Conservation (phyloP, 1,140 invertebrate species). For the Drosophila saltans region DNA sequence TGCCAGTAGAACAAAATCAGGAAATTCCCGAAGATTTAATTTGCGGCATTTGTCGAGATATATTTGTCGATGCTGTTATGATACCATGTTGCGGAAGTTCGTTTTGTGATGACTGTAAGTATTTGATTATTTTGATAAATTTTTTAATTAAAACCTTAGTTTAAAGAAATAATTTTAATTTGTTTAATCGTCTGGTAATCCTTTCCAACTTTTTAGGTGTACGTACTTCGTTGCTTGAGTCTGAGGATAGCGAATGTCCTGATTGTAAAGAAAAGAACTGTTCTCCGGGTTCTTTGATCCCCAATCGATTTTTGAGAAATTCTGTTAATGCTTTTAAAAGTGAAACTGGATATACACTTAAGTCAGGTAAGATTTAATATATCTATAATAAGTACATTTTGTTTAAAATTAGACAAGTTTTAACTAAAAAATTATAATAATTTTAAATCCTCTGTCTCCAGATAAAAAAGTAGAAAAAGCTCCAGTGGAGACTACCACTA, state of each 20-base stretch:
- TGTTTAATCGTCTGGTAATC: constrained; percentile 26
- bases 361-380: constrained; percentile 45
- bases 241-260: constrained; percentile 97
- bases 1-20: constrained; percentile 71
- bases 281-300: constrained; percentile 95
- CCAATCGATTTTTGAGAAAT: constrained; percentile 94
- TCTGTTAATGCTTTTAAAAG: constrained; percentile 95
- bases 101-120: constrained; percentile 98
- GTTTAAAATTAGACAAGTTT: too few relatives aligned
- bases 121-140: not conserved
- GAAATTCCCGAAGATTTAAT: constrained; percentile 95
- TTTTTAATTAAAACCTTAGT: too few relatives aligned
- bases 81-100: constrained; percentile 98
- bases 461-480: constrained; percentile 31
- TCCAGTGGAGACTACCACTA: not conserved
- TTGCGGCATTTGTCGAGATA: constrained; percentile 95
- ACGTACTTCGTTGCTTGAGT: constrained; percentile 93
- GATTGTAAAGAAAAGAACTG: constrained; percentile 96
- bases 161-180: too few relatives aligned
- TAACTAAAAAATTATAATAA: too few relatives aligned
- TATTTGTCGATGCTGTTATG: constrained; percentile 97
- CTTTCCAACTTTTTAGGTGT: constrained; percentile 87
- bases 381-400: too few relatives aligned
- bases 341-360: constrained; percentile 90
- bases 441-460: not conserved